Conservation (phyloP, 2,113 vertebrate genomes). For the Clinocottus analis region DNA sequence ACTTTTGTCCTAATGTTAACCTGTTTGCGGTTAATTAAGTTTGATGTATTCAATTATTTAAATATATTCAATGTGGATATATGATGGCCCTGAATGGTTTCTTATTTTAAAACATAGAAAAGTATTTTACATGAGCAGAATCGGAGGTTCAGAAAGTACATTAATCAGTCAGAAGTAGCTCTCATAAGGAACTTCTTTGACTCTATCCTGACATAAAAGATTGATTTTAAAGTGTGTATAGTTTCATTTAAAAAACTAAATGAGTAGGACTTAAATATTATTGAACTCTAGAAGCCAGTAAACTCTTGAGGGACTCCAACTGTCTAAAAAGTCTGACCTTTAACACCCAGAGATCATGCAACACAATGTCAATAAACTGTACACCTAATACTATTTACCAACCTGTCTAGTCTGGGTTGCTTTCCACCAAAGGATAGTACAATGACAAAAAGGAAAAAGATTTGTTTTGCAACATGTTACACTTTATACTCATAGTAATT, state of each 20-base stretch:
- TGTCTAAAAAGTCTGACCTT: conserved; percentile 22
- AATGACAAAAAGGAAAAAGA: background rate
- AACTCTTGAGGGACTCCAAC: background rate
- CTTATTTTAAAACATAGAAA: background rate
- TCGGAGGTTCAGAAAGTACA: background rate
- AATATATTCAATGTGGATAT: background rate
- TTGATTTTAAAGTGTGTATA: background rate
- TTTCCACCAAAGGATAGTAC: conserved; percentile 2
- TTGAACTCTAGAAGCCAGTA: background rate
- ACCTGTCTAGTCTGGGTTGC: conserved; percentile 22
- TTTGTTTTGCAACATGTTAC: background rate
- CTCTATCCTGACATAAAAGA: background rate
- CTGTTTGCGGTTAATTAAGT: too few relatives aligned
- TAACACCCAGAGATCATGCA: conserved; percentile 10
- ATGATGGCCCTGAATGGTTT: background rate
- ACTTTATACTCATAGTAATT: background rate
- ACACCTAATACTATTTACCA: conserved; percentile 18
- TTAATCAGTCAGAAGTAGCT: background rate
- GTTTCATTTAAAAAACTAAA: background rate
- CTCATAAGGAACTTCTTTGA: background rate
- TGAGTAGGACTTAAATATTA: background rate
- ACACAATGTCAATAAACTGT: conserved; percentile 44
- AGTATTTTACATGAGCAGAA: background rate
- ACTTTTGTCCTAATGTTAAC: too few relatives aligned
- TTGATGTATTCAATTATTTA: too few relatives aligned